Conservation (phyloP, 1,140 invertebrate genomes). For the Glossosoma conforme region DNA sequence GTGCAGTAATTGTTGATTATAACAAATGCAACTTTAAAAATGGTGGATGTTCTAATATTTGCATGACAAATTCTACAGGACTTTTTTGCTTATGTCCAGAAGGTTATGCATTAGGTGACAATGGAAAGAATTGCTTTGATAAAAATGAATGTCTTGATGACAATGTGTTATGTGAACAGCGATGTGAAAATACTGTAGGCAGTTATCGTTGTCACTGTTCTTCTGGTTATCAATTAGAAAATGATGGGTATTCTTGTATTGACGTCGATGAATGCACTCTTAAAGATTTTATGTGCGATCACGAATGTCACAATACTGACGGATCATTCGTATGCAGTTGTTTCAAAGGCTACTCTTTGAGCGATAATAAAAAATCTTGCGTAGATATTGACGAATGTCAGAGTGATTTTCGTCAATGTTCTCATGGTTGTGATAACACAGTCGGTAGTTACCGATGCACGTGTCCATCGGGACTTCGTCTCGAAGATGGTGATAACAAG, state of each 20-base stretch:
- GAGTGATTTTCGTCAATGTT: constrained; percentile 41
- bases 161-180: constrained; percentile 51
- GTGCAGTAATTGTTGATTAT: constrained; percentile 53
- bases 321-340: constrained; percentile 68
- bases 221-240: constrained; percentile 49
- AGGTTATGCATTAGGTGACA: constrained; percentile 50
- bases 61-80: constrained; percentile 1
- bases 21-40: constrained; percentile 44
- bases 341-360: constrained; percentile 51
- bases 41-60: constrained; percentile 46
- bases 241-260: constrained; percentile 51
- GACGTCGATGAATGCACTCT: constrained; percentile 60
- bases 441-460: constrained; percentile 47
- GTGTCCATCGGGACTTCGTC: constrained; percentile 60
- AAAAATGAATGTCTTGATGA: constrained; percentile 71
- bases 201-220: constrained; percentile 53
- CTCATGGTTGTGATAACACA: constrained; percentile 44
- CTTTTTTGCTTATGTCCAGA: constrained; percentile 40
- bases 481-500: constrained; percentile 61
- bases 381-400: constrained; percentile 61
- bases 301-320: constrained; percentile 65
- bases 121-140: constrained; percentile 45
- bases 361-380: constrained; percentile 51
- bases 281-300: constrained; percentile 60
- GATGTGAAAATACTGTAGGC: constrained; percentile 59